These are phyloP conservation scores for Zootoca vivipara DNA, from an alignment of 2,113 vertebrate species.

Conservation along the genomic window DNA sequence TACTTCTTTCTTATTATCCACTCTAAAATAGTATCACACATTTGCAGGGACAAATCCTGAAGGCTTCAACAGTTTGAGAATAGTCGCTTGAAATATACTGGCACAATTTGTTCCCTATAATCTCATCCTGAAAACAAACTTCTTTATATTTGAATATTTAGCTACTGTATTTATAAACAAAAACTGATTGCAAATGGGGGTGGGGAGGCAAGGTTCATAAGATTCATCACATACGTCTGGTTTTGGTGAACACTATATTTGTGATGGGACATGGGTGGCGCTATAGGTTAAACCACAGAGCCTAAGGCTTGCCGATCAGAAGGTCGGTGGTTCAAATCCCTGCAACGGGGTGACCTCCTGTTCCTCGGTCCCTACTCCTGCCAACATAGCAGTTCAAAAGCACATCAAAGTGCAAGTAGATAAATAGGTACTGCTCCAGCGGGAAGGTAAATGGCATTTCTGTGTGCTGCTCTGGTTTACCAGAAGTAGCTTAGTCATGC, in stretches of 20 bases:
- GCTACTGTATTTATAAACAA: background rate
- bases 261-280: too few species aligned
- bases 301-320: too few species aligned
- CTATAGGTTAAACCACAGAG: too few species aligned
- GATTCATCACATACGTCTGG: background rate
- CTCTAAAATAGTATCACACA: background rate
- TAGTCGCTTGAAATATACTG: background rate
- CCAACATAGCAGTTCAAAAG: too few species aligned
- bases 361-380: too few species aligned
- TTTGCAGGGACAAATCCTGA: background rate
- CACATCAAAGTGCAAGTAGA: too few species aligned
- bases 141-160: background rate
- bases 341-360: too few species aligned
- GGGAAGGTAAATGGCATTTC: too few species aligned
- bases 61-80: background rate
- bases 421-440: too few species aligned
- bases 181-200: background rate
- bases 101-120: background rate
- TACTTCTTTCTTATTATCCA: background rate
- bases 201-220: background rate
- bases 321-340: too few species aligned
- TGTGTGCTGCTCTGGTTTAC: too few species aligned
- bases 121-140: background rate
- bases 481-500: too few species aligned
- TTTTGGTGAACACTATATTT: background rate